Percentiles rank a stretch among this genome's conserved stretches.
phyloP scores from a whole-genome alignment of 1,140 invertebrate genomes.

The Aphelinus certus region DNA sequence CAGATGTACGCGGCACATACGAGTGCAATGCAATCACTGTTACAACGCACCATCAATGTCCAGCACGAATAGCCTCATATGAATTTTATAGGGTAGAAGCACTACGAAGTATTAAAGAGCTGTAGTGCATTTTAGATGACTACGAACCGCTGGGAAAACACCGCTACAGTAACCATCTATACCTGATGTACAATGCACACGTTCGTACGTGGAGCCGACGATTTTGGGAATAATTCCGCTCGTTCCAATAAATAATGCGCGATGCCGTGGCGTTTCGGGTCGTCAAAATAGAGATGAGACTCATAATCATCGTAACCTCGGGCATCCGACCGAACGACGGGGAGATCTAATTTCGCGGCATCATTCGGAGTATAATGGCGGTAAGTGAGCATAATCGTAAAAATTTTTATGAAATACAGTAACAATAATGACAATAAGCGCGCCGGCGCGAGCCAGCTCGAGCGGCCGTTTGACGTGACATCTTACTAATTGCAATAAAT shows the following conservation, averaged over 20 bases:
- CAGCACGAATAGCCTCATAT: too few relatives aligned
- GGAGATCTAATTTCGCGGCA: constrained; percentile 7
- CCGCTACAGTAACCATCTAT: too few relatives aligned
- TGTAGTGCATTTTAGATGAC: too few relatives aligned
- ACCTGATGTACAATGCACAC: too few relatives aligned
- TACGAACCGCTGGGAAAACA: too few relatives aligned
- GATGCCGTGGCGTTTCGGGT: constrained; percentile 17
- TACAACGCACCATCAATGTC: too few relatives aligned
- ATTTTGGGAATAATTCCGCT: constrained; percentile 23
- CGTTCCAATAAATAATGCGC: constrained; percentile 15
- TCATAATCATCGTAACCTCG: constrained; percentile 10
- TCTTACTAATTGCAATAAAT: background rate
- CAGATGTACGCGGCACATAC: too few relatives aligned
- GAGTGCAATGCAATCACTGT: too few relatives aligned
- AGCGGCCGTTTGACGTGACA: constrained; percentile 10
- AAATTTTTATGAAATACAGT: constrained; percentile 34
- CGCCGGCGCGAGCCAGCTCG: too few relatives aligned
- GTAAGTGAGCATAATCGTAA: constrained; percentile 36
- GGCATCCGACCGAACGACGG: background rate
- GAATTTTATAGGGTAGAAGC: too few relatives aligned
- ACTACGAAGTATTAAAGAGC: too few relatives aligned
- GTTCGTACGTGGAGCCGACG: too few relatives aligned
- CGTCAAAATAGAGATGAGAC: constrained; percentile 37
- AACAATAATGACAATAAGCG: constrained; percentile 5
- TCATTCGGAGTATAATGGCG: background rate